Conservation (phyloP, 2,797 vertebrate species). For the Dicrostonyx torquatus region DNA sequence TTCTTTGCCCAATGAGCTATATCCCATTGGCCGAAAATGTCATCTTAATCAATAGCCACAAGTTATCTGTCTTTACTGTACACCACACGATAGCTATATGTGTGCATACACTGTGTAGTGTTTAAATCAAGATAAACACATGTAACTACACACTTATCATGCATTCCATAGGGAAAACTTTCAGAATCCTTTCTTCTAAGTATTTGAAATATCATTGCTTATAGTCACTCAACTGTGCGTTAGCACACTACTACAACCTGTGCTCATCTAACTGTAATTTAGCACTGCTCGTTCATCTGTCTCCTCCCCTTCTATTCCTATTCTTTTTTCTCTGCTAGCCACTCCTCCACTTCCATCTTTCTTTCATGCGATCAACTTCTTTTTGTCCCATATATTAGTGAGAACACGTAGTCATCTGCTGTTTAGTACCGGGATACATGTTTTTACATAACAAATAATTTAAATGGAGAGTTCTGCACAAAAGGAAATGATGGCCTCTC, state of each 20-base stretch:
- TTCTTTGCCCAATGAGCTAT: not conserved
- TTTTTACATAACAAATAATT: not conserved
- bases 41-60: not conserved
- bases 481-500: not conserved
- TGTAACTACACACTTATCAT: not conserved
- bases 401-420: too few relatives aligned
- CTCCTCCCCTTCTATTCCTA: too few relatives aligned
- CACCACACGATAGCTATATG: not conserved
- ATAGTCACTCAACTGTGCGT: too few relatives aligned
- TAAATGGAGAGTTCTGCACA: not conserved
- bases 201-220: not conserved
- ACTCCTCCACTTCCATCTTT: not conserved
- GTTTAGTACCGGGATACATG: not conserved
- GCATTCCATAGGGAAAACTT: not conserved
- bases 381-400: too few relatives aligned
- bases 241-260: not conserved
- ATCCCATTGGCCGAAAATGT: not conserved
- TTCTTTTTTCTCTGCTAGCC: too few relatives aligned
- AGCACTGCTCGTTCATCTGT: rapidly evolving
- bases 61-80: not conserved
- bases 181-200: not conserved
- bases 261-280: not conserved
- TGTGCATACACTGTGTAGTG: not conserved
- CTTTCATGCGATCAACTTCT: not conserved
- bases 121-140: not conserved